Percentiles rank a stretch among this genome's conserved stretches.
These are phyloP conservation scores for Elegia similella DNA, from an alignment of 2,888 invertebrate species.

Conservation along the genomic window DNA sequence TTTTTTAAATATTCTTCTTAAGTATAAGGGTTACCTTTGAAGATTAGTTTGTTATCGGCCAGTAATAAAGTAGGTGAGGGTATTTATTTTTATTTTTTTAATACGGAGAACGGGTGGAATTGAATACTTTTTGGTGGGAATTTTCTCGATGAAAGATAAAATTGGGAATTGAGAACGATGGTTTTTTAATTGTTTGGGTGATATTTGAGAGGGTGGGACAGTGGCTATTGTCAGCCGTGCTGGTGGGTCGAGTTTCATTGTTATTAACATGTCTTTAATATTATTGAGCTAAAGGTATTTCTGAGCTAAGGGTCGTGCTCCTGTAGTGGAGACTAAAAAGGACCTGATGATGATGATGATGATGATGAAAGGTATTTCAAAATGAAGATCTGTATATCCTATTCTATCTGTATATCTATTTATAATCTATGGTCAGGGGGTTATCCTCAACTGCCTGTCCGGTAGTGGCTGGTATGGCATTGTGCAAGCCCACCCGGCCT, in stretches of 20 bases:
- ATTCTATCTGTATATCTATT: no score
- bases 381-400: no score
- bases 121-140: slow-evolving; percentile 40
- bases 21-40: slow-evolving; percentile 39
- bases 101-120: slow-evolving; percentile 32
- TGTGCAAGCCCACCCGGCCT: no score
- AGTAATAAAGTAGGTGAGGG: slow-evolving; percentile 53
- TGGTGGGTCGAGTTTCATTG: slow-evolving; percentile 6
- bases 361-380: no score
- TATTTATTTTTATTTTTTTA: slow-evolving; percentile 40
- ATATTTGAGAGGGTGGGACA: slow-evolving; percentile 1
- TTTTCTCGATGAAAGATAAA: slow-evolving; percentile 40
- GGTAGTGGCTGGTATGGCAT: no score
- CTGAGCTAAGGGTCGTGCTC: no score
- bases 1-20: slow-evolving; percentile 55
- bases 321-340: no score
- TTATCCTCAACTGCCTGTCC: no score
- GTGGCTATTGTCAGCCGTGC: slow-evolving; percentile 2
- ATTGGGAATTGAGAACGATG: slow-evolving; percentile 31
- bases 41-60: slow-evolving; percentile 59
- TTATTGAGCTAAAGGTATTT: background rate
- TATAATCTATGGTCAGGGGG: no score
- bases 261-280: background rate
- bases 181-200: slow-evolving; percentile 27
- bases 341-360: no score